Conservation (phyloP, 2,888 invertebrate species). For the Calliphora vomitoria region DNA sequence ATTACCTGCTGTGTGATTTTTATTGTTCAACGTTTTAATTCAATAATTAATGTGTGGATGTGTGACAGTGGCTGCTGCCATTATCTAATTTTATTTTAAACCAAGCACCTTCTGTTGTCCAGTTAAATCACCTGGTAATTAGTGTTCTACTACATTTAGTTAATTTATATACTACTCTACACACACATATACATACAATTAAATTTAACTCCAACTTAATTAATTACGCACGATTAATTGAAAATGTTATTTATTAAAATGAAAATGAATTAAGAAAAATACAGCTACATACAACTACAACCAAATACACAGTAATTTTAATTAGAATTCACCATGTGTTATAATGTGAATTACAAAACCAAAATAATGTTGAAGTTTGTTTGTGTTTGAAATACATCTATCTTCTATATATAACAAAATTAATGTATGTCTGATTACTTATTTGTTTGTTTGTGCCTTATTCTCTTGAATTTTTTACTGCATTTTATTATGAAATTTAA, state of each 20-base stretch:
- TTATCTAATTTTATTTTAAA: slow-evolving; percentile 30
- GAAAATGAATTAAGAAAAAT: neutral
- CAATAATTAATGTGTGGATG: slow-evolving; percentile 13
- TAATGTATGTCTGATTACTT: too few relatives aligned
- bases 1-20: neutral
- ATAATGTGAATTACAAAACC: slow-evolving; percentile 42
- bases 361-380: slow-evolving; percentile 22
- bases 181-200: neutral
- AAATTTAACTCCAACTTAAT: slow-evolving; percentile 16
- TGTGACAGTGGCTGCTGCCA: slow-evolving; percentile 3
- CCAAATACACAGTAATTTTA: slow-evolving; percentile 41
- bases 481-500: too few relatives aligned
- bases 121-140: slow-evolving; percentile 60
- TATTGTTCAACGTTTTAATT: slow-evolving; percentile 24
- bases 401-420: too few relatives aligned
- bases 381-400: neutral
- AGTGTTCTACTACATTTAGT: slow-evolving; percentile 18
- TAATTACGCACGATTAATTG: slow-evolving; percentile 67
- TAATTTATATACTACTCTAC: slow-evolving; percentile 47
- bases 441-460: too few relatives aligned
- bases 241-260: slow-evolving; percentile 56
- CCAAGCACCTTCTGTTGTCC: slow-evolving; percentile 30
- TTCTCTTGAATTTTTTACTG: too few relatives aligned
- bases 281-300: neutral
- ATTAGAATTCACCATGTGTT: slow-evolving; percentile 66